Conservation (phyloP, 2,888 invertebrate species). For the Liopterus haemorrhoidalis region DNA sequence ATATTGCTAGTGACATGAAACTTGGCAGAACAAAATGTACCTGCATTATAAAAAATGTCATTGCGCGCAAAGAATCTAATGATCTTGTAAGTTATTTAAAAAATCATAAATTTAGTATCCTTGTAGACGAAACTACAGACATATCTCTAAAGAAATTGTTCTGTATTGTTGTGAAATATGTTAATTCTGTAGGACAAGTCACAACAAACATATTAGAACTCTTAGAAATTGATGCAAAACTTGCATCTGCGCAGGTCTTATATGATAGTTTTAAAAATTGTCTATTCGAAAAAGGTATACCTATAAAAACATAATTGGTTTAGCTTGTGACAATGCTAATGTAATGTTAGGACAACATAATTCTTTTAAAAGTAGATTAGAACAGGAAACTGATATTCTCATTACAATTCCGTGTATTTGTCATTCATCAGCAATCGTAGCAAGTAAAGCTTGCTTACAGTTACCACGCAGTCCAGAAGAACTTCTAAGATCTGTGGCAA, state of each 20-base stretch:
- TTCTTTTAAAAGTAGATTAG: slow-evolving; percentile 15
- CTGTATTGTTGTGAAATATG: neutral
- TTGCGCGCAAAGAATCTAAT: slow-evolving; percentile 6
- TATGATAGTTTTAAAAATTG: slow-evolving; percentile 7
- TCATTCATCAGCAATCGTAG: slow-evolving; percentile 1
- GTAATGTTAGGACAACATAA: slow-evolving; percentile 20
- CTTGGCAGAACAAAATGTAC: slow-evolving; percentile 16
- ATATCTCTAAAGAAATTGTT: slow-evolving; percentile 1
- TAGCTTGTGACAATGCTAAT: slow-evolving; percentile 18
- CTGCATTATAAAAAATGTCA: slow-evolving; percentile 9
- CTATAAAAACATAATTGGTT: slow-evolving; percentile 12
- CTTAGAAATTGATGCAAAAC: slow-evolving; percentile 17
- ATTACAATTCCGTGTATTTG: neutral
- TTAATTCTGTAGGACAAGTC: too few species aligned
- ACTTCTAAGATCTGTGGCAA: neutral
- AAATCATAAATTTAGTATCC: slow-evolving; percentile 6
- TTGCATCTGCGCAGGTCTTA: slow-evolving; percentile 9
- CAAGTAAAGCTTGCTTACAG: neutral
- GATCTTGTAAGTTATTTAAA: slow-evolving; percentile 10
- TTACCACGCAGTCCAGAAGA: slow-evolving; percentile 3
- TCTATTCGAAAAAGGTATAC: slow-evolving; percentile 8
- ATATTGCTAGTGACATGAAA: slow-evolving; percentile 14
- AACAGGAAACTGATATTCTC: neutral
- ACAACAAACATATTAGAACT: slow-evolving; percentile 15
- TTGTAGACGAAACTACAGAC: slow-evolving; percentile 18